Evolutionary conservation across 1,140 invertebrate genomes (phyloP), one percentile per base, ranked within the genome.

Genomic region (Drosophila novamexicana): DNA sequence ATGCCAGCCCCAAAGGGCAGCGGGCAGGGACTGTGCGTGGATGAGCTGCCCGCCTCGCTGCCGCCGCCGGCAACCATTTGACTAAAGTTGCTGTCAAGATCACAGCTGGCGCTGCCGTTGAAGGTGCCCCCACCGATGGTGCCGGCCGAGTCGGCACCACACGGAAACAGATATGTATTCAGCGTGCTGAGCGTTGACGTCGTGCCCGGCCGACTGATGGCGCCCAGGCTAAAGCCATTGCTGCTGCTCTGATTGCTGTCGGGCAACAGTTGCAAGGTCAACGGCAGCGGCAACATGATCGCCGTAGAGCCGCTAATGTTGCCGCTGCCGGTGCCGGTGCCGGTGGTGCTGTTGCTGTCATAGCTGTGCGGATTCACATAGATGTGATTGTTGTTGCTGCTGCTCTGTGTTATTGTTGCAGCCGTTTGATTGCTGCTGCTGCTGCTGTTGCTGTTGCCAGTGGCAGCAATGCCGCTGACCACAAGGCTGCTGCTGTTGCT

Each of bases 101-200:
- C 90, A 36, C 81, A 91, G 16, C 90, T 91, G 62, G 68, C 75
- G 58, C 77, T 82, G 72, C 77, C 81, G 32, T 81, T 81, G 36
- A 81, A 74, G 9, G 79, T 81, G 22, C 66, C 73, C 7, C 72
- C 81, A 9, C 81, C 81, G 32, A 84, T 76, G 34, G 81, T 89
- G 66, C 82, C 82, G 2, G 85, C 81, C 7, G 89, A 91, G 47
- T 91, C 90, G 56, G 89, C 79, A 39, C 90, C 90, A 32, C 90
- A 75, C 57, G 90, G 90, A 49, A 91, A 91, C 6, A 91, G 90
- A 91, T 91, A 91, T 91, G 90, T 91, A 44, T 91, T 91, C 8
- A 91, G 71, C 12, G 90, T 91, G 75, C 90, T 91, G 34, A 91
- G 56, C 4, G 90, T 91, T 2, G 90, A 90, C 40, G 90, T 90